Percentiles rank a stretch among this genome's conserved stretches.
Conservation (phyloP, 2,113 vertebrate genomes). For the Agapornis roseicollis region DNA sequence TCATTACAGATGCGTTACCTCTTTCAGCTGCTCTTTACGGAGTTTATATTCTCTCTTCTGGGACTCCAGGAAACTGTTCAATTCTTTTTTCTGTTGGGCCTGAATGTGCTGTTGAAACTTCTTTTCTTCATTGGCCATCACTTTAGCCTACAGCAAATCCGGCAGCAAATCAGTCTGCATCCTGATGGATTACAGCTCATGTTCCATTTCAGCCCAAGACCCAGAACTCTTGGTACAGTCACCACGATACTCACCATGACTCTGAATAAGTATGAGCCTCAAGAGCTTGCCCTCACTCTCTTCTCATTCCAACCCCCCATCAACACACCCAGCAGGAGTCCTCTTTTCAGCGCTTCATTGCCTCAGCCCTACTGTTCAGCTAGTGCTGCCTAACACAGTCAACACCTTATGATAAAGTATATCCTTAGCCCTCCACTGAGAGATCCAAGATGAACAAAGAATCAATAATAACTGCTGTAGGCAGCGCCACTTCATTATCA, state of each 20-base stretch:
- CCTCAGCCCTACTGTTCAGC: background rate
- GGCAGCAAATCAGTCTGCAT: background rate
- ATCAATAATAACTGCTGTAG: background rate
- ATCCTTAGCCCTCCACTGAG: background rate
- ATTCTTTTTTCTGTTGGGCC: conserved; percentile 96
- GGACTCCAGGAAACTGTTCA: conserved; percentile 94
- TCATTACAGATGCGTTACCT: conserved; percentile 72
- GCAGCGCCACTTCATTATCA: conserved; percentile 8
- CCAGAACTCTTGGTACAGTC: background rate
- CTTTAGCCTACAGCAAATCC: conserved; percentile 84
- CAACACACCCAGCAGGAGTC: background rate
- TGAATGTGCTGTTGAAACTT: conserved; percentile 98
- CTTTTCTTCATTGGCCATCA: conserved; percentile 94
- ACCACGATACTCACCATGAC: background rate
- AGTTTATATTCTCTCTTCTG: conserved; percentile 98
- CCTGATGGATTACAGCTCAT: background rate
- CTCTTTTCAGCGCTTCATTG: background rate
- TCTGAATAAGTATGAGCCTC: background rate
- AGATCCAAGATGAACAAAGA: background rate
- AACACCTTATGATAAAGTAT: background rate
- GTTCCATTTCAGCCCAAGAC: background rate
- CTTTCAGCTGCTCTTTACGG: conserved; percentile 97
- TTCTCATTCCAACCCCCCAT: background rate
- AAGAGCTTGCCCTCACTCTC: background rate
- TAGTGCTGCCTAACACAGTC: background rate